A percentile compares a stretch with the other conserved stretches of the same genome.
Evolutionary conservation across 1,140 invertebrate species (phyloP).

Genomic region (Drosophila tristis): DNA sequence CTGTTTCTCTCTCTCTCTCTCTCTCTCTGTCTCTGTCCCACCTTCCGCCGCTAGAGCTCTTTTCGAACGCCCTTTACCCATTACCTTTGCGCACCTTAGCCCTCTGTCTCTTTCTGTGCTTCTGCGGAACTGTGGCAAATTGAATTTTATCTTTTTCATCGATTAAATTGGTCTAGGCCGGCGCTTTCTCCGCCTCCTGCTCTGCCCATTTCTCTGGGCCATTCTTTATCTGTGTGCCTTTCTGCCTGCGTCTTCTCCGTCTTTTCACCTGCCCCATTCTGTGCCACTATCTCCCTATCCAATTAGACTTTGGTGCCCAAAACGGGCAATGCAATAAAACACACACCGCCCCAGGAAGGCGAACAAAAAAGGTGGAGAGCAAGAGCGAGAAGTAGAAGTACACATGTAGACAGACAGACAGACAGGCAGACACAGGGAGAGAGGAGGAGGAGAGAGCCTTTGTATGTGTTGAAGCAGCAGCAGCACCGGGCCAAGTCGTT

Average conservation of each 20-base stretch:
- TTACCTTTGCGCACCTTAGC: background rate
- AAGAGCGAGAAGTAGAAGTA: background rate
- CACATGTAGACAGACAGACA: background rate
- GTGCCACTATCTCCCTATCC: constrained; percentile 58
- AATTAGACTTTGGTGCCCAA: constrained; percentile 73
- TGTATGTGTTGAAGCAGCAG: background rate
- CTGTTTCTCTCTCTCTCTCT: constrained; percentile 6
- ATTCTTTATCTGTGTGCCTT: background rate
- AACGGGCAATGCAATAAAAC: constrained; percentile 74
- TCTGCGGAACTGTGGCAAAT: constrained; percentile 12
- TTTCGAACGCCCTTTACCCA: background rate
- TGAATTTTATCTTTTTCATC: constrained; percentile 61
- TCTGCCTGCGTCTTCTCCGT: background rate
- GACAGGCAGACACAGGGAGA: background rate
- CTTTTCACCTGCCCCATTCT: background rate
- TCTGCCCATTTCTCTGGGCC: constrained; percentile 2
- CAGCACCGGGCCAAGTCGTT: constrained; percentile 37
- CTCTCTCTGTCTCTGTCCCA: background rate
- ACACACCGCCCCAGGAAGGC: constrained; percentile 24
- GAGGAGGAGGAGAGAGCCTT: background rate
- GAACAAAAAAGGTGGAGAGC: constrained; percentile 15
- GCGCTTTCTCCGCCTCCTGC: background rate
- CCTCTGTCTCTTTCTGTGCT: background rate
- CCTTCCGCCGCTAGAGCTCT: background rate
- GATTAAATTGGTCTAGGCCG: constrained; percentile 62